A percentile compares a stretch with the other conserved stretches of the same genome.
Conservation (phyloP, 2,113 vertebrate species). For the Mus musculus region DNA sequence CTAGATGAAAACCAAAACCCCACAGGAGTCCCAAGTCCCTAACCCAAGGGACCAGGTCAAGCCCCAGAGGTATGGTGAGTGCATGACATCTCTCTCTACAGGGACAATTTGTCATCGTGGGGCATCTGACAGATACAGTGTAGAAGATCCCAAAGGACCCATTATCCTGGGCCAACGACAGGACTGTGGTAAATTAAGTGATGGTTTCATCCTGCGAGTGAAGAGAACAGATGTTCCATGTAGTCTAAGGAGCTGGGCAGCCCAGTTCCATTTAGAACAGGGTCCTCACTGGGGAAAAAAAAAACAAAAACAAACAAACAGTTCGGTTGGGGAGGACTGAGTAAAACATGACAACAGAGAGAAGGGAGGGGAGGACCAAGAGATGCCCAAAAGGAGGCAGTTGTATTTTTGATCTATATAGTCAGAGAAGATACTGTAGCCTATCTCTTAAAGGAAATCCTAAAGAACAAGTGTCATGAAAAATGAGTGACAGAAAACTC, state of each 20-base stretch:
- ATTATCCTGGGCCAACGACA: background rate
- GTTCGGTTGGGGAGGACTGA: background rate
- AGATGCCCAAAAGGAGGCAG: background rate
- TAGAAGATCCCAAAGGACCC: too few species aligned
- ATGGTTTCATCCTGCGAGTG: background rate
- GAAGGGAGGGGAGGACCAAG: background rate
- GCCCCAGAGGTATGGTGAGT: too few species aligned
- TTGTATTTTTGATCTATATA: background rate
- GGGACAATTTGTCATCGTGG: too few species aligned
- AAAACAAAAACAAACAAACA: too few species aligned
- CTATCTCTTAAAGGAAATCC: background rate
- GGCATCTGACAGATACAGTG: background rate
- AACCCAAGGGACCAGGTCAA: background rate
- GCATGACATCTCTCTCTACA: background rate
- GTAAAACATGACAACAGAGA: background rate
- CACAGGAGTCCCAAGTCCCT: background rate
- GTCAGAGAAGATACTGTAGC: background rate
- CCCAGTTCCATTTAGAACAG: background rate
- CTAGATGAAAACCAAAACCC: background rate
- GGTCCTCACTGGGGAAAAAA: background rate
- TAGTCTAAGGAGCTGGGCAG: background rate
- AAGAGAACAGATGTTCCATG: background rate
- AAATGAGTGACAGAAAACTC: background rate
- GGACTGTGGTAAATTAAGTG: background rate
- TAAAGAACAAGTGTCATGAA: background rate